Base-by-base conservation (phyloP, 2,888 invertebrate species). In the Drosophila cognata region DNA sequence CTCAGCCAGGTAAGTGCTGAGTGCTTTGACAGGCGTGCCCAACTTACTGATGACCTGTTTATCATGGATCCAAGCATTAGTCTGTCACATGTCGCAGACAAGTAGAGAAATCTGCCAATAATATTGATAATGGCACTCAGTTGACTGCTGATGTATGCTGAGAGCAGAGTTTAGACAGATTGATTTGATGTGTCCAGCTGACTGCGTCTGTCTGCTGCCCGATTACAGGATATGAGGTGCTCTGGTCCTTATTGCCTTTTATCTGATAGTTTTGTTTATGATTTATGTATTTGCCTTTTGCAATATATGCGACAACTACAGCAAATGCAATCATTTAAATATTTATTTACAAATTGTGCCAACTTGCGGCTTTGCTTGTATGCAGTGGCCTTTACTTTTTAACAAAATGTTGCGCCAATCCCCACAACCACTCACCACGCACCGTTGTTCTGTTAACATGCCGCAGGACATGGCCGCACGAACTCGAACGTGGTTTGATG, bases 321-420 rank as follows among this genome's bases (percentile, higher is more conserved):
- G 77, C 55, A 71, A 75, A 77, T 71, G 81, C 77, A 76, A 78
- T 71, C 77, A 80, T 80, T 78, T 80, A 64, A 80, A 77, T 80
- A 78, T 76, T 76, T 80, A 80, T 78, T 80, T 78, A 67, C 77
- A 61, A 61, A 59, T 35, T 77, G 51, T 71, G 61, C 28, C 53
- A 55, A 52, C 46, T 21, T 76, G 71, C 63, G 62, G 77, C 56
- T 66, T 77, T 63, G 43, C 43, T 48, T 53, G 71, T 67, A 57
- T 70, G 65, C 56, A 62, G 50, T 60, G 60, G 63, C 57, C 58
- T 64, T 76, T 71, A 71, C 67, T 67, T 80, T 77, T 71, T 35
- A 64, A 25, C 55, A 76, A 61, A 70, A 66, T 43, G 60, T 66
- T 55, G 58, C 13, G 33, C 43, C 25, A 57, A 28, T 41, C 43